Percentiles rank a stretch among this genome's conserved stretches.
Evolutionary conservation across 2,888 invertebrate species (phyloP).

Genomic region (Limenitis camilla): DNA sequence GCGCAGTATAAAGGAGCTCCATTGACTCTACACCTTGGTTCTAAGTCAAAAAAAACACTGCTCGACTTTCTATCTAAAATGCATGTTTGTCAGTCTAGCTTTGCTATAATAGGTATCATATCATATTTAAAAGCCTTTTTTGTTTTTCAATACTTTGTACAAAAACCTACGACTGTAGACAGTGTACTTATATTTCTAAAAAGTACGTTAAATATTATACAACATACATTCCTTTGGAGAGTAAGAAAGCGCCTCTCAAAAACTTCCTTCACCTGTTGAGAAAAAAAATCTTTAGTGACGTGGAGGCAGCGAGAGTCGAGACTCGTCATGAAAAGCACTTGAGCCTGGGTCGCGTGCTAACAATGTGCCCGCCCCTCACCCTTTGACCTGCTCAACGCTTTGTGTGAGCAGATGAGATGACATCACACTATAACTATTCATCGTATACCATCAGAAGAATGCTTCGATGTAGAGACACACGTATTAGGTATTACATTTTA

Average conservation of each 20-base stretch:
- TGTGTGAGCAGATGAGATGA: constrained; percentile 58
- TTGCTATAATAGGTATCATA: too few species aligned
- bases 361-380: constrained; percentile 62
- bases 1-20: too few species aligned
- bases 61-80: too few species aligned
- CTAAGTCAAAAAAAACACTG: too few species aligned
- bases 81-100: too few species aligned
- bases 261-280: constrained; percentile 30
- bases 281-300: constrained; percentile 24
- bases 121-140: too few species aligned
- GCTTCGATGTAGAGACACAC: constrained; percentile 4
- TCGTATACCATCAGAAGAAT: constrained; percentile 15
- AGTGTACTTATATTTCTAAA: too few species aligned
- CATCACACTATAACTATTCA: constrained; percentile 41
- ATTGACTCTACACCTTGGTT: too few species aligned
- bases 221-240: constrained; percentile 11
- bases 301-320: constrained; percentile 25
- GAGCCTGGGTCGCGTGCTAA: constrained; percentile 64
- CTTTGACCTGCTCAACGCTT: constrained; percentile 67
- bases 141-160: too few species aligned
- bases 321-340: constrained; percentile 62
- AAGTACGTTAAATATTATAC: background rate
- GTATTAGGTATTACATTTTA: constrained; percentile 11
- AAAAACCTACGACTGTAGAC: too few species aligned
- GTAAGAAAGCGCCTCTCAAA: constrained; percentile 18